These are phyloP conservation scores for Orthosia incerta DNA, from an alignment of 2,888 invertebrate genomes.

Conservation along the genomic window DNA sequence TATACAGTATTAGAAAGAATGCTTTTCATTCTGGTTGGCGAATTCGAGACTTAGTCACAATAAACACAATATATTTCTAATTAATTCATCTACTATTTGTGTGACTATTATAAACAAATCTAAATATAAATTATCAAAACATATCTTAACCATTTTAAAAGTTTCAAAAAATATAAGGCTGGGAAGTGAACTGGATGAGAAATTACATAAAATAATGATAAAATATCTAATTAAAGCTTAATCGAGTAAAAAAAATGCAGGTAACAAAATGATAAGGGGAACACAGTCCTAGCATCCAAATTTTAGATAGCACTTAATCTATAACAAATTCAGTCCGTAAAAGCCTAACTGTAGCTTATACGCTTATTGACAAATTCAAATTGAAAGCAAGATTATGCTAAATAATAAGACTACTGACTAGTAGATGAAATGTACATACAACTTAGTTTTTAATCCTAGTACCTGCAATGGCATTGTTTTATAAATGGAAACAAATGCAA, in stretches of 20 bases:
- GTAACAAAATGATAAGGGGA: slow-evolving; percentile 44
- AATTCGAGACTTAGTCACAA: slow-evolving; percentile 14
- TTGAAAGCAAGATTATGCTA: slow-evolving; percentile 66
- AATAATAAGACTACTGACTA: slow-evolving; percentile 85
- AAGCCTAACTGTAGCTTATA: slow-evolving; percentile 48
- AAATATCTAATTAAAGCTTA: slow-evolving; percentile 73
- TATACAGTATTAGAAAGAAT: slow-evolving; percentile 24
- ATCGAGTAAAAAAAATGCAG: slow-evolving; percentile 62
- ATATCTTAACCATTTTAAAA: slow-evolving; percentile 38
- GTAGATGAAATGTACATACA: slow-evolving; percentile 81
- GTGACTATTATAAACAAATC: slow-evolving; percentile 28
- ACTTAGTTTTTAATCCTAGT: slow-evolving; percentile 67
- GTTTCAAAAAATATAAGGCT: slow-evolving; percentile 44
- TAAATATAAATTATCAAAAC: slow-evolving; percentile 47
- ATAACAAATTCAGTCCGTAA: slow-evolving; percentile 58
- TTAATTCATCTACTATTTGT: slow-evolving; percentile 12
- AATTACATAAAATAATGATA: slow-evolving; percentile 52
- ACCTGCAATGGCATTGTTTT: slow-evolving; percentile 54
- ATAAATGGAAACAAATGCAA: slow-evolving; percentile 56
- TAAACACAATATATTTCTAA: slow-evolving; percentile 24
- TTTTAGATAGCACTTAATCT: slow-evolving; percentile 51
- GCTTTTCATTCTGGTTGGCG: slow-evolving; percentile 24
- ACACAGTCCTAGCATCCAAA: slow-evolving; percentile 39
- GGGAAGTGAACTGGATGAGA: slow-evolving; percentile 48
- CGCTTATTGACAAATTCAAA: slow-evolving; percentile 46